Base-by-base conservation (phyloP, 2,113 vertebrate genomes). In the Tamias sibiricus region DNA sequence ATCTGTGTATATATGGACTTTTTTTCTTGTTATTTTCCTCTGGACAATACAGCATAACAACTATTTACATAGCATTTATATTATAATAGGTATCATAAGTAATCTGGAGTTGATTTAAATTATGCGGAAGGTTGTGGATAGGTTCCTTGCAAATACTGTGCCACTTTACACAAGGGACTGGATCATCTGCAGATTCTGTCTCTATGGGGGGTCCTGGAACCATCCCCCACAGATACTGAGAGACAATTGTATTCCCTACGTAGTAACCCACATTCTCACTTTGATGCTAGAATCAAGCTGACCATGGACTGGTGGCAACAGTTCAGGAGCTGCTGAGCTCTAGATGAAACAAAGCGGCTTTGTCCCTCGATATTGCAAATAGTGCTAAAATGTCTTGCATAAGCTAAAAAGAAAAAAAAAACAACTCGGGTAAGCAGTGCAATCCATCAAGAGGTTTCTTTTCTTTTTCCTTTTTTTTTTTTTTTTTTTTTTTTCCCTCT, bases 261-360 rank as follows among this genome's bases (percentile, higher is more conserved):
- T 6, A 1, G 1, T 6, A 1, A 62, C 28, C 71, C 26, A 8
- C 71, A 88, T 75, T 89, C 57, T 30, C 59, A 16, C 97, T 85
- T 24, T 68, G 93, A 94, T 90, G 94, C 64, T 89, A 54, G 26
- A 22, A 68, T 49, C 74, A n/a, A 76, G 96, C 84, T 81, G 68
- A 82, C 82, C 82, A 75, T n/a, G n/a, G n/a, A 90, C 8, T 12
- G 47, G 75, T 49, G 80, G 57, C 74, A 72, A 95, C 79, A 91
- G 42, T 90, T 49, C 8, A 68, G 87, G 64, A 82, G 26, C 5
- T 26, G 84, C 44, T 85, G 19, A 57, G 64, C 40, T 94, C 44
- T 54, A 52, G 16, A 44, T 22, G 94, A 91, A 97, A 98, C 80
- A 97, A 98, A 97, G 83, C 49, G 22, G 40, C 32, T 72, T 98